Base-by-base conservation (phyloP, 2,113 vertebrate genomes). In the Phycodurus eques region DNA sequence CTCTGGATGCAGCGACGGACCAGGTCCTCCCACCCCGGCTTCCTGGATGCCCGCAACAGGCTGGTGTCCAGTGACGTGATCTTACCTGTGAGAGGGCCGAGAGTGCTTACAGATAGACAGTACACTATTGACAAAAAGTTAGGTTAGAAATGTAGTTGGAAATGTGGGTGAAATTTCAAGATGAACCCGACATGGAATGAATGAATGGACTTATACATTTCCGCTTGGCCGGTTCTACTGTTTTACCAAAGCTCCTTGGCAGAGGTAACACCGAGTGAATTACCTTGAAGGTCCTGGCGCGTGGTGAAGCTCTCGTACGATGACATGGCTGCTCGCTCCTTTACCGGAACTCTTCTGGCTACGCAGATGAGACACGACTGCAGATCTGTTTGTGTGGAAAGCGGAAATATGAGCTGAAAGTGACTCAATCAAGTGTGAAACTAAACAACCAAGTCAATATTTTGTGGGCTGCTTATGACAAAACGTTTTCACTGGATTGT, bases 291-390 rank as follows among this genome's bases (percentile, higher is more conserved):
- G 90, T 99, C 98, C 82, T 99, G 98, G 27, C 96, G 92, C 44
- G 98, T 98, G 72, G 96, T 97, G 87, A 99, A 99, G 87, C 93
- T 99, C 91, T 99, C 97, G 39, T 95, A 96, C 0, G 94, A 85
- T 59, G 94, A 94, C 83, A 94, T 92, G 80, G 90, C 87, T 0
- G 95, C 94, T 67, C 96, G 93, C 77, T 99, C 96, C 90, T 97
- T 99, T 93, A 96, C 86, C 33, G 95, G 96, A 49, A 96, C 94
- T 92, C 98, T 93, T 90, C 98, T 93, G 5, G 98, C 98, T 88
- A 99, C 96, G 78, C 98, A 99, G 83, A 99, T 99, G 90, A 99
- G 93, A 92, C 96, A 99, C 27, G 96, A 98, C 92, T 99, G 97
- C 86, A 99, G 94, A 93, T 98, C 97, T 99, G 85, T 39, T 39